These are phyloP conservation scores for Climacteris rufus DNA, from an alignment of 2,113 vertebrate genomes.

Conservation along the genomic window DNA sequence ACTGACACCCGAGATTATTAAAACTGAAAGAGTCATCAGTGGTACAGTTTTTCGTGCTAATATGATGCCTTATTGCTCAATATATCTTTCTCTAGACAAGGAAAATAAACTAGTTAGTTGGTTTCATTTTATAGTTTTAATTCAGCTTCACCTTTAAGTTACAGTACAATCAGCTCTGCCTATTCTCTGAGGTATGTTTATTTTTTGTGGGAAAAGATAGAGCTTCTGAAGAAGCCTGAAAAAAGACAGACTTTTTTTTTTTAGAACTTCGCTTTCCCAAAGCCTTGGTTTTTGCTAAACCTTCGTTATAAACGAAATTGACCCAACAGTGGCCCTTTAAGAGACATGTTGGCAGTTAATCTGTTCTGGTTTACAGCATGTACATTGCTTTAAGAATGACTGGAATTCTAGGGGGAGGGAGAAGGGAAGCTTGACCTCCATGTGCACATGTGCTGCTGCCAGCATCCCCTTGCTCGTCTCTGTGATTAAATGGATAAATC, in stretches of 20 bases:
- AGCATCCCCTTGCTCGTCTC: conserved; percentile 51
- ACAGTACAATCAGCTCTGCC: neutral
- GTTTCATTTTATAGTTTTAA: neutral
- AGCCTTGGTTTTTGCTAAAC: conserved; percentile 10
- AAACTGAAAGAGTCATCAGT: neutral
- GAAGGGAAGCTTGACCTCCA: conserved; percentile 58
- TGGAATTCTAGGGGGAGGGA: conserved; percentile 77
- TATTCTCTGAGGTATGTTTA: neutral
- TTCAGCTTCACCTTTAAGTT: neutral
- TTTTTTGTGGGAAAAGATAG: neutral
- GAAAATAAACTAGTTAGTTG: neutral
- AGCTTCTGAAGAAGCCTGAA: conserved; percentile 10
- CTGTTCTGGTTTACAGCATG: conserved; percentile 72
- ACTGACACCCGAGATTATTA: neutral
- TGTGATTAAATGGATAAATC: conserved; percentile 43
- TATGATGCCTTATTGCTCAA: neutral
- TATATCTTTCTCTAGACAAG: neutral
- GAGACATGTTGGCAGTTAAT: conserved; percentile 70
- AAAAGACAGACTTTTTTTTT: neutral
- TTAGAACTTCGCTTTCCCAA: neutral
- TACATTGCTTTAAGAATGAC: conserved; percentile 69
- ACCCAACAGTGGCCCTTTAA: conserved; percentile 64
- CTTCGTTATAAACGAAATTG: neutral
- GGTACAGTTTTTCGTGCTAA: neutral
- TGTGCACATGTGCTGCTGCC: conserved; percentile 45